phyloP scores from a whole-genome alignment of 2,113 vertebrate genomes.

The Austrofundulus limnaeus region DNA sequence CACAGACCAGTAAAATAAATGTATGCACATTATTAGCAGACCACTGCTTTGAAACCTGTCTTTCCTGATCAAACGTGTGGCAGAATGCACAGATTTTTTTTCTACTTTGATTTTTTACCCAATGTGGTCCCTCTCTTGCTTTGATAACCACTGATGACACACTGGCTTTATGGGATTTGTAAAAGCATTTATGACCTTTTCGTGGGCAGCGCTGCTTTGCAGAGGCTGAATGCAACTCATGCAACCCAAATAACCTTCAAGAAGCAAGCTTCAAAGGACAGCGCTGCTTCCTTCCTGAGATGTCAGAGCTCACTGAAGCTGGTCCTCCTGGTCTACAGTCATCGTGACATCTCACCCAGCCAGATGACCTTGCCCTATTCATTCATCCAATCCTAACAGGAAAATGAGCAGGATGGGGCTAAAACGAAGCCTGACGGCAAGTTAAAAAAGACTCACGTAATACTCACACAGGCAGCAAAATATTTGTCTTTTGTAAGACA shows the following conservation, averaged over 20 bases:
- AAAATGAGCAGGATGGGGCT: not conserved
- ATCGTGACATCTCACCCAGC: conserved; percentile 23
- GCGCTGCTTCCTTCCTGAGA: conserved; percentile 26
- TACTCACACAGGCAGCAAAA: not conserved
- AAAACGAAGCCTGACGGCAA: not conserved
- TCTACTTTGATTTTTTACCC: conserved; percentile 22
- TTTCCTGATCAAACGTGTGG: not conserved
- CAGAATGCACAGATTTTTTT: conserved; percentile 12
- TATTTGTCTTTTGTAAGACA: conserved; percentile 10
- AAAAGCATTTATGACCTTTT: conserved; percentile 53
- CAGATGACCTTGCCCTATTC: conserved; percentile 13
- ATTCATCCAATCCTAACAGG: conserved; percentile 21
- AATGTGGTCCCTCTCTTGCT: not conserved
- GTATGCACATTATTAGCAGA: not conserved
- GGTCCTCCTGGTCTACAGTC: conserved; percentile 8
- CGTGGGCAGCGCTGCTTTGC: conserved; percentile 30
- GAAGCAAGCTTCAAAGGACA: conserved; percentile 46
- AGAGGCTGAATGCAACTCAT: conserved; percentile 41
- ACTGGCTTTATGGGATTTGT: conserved; percentile 34
- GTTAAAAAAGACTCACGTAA: not conserved
- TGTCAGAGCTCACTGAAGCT: conserved; percentile 22
- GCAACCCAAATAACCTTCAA: conserved; percentile 49
- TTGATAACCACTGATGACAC: conserved; percentile 29
- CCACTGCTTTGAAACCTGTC: not conserved
- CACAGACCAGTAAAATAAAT: not conserved